Evolutionary conservation across 2,888 invertebrate species (phyloP).

Genomic region (Ametastegia equiseti): DNA sequence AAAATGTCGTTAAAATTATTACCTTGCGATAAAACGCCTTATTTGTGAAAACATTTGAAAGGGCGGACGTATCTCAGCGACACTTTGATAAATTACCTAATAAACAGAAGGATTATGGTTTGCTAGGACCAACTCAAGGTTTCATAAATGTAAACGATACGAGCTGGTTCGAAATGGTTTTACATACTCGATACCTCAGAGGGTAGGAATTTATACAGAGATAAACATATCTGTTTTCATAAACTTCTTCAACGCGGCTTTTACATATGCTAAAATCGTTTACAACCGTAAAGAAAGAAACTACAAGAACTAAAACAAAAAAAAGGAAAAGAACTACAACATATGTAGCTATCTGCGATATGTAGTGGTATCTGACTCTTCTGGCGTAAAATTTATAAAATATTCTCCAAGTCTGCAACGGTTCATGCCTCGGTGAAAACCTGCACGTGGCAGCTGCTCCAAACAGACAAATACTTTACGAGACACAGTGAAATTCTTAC

Average conservation of each 20-base stretch:
- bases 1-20: constrained; percentile 19
- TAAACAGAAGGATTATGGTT: constrained; percentile 20
- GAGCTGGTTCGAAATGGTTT: not conserved
- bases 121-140: not conserved
- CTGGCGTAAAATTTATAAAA: constrained; percentile 29
- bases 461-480: not conserved
- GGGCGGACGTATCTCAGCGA: not conserved
- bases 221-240: constrained; percentile 33
- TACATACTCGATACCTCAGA: not conserved
- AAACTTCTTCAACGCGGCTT: not conserved
- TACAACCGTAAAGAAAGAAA: not conserved
- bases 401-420: not conserved
- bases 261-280: constrained; percentile 9
- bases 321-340: not conserved
- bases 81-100: constrained; percentile 29
- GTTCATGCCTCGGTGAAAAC: constrained; percentile 8
- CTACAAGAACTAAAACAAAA: not conserved
- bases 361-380: not conserved
- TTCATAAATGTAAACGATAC: not conserved
- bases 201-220: constrained; percentile 11
- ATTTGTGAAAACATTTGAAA: constrained; percentile 10
- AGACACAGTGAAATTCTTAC: not conserved
- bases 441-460: constrained; percentile 25
- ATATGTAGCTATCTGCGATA: not conserved
- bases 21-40: constrained; percentile 9